phyloP scores from a whole-genome alignment of 2,888 invertebrate genomes.

The Drosophila tanythrix region DNA sequence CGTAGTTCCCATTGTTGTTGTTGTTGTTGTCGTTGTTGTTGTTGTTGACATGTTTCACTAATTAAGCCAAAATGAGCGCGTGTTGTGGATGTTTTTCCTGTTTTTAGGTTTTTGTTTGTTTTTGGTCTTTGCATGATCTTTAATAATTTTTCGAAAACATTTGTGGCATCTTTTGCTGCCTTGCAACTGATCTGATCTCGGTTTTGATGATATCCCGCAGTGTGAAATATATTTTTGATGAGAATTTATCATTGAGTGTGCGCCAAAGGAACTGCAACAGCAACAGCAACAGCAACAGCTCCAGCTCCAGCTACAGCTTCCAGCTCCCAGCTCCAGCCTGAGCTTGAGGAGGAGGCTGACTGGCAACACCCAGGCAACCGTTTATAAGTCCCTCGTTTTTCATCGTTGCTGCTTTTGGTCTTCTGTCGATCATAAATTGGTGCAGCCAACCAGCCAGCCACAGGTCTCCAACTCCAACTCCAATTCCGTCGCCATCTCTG shows the following conservation, averaged over 20 bases:
- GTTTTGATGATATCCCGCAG: slow-evolving; percentile 74
- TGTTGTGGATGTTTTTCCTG: slow-evolving; percentile 52
- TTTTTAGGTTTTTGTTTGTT: neutral
- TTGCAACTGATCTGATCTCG: slow-evolving; percentile 55
- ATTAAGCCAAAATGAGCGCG: slow-evolving; percentile 77
- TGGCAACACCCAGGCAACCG: slow-evolving; percentile 55
- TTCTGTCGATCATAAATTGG: slow-evolving; percentile 79
- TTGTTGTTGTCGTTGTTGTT: slow-evolving; percentile 22
- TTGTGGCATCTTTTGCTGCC: slow-evolving; percentile 56
- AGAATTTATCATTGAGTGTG: slow-evolving; percentile 76
- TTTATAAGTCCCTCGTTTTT: slow-evolving; percentile 19
- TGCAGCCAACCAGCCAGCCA: slow-evolving; percentile 48
- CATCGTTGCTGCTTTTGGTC: slow-evolving; percentile 45
- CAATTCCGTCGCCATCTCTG: slow-evolving; percentile 7
- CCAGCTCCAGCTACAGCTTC: slow-evolving; percentile 11
- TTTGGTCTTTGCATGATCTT: slow-evolving; percentile 74
- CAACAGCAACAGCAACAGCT: slow-evolving; percentile 1
- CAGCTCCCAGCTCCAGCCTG: slow-evolving; percentile 8
- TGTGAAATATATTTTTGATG: slow-evolving; percentile 80
- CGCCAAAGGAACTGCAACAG: slow-evolving; percentile 28
- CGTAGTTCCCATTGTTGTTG: slow-evolving; percentile 18
- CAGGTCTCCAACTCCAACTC: slow-evolving; percentile 26
- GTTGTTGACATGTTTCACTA: slow-evolving; percentile 73
- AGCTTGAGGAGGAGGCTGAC: slow-evolving; percentile 26
- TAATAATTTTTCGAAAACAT: slow-evolving; percentile 76